phyloP scores from a whole-genome alignment of 92 coral and sea anemone species.

The Epizoanthus fatuus region DNA sequence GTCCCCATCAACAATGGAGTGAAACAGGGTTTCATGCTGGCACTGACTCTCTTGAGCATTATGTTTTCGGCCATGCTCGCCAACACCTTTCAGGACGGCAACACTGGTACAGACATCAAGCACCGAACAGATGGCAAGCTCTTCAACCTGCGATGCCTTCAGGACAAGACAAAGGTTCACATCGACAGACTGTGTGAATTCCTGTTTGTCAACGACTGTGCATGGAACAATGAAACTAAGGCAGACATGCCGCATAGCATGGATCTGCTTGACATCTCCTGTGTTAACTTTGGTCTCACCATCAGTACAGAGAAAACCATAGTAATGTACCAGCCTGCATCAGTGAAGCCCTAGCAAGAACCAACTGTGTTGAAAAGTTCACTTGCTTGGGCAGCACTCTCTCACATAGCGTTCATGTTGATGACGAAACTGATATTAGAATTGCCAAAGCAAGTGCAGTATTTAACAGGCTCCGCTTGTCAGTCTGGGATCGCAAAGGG shows the following conservation, averaged over 20 bases:
- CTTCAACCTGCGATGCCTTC: not conserved
- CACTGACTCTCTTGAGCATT: not conserved
- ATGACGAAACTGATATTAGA: not conserved
- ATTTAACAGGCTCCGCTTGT: no score
- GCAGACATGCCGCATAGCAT: not conserved
- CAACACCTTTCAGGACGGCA: not conserved
- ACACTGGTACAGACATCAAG: not conserved
- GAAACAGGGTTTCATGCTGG: constrained; percentile 3
- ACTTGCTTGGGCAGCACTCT: constrained; percentile 10
- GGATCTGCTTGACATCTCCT: not conserved
- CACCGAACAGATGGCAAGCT: not conserved
- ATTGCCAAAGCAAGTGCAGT: no score
- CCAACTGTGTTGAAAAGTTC: not conserved
- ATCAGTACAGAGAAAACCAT: not conserved
- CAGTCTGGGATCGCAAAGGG: no score
- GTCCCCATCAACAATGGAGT: not conserved
- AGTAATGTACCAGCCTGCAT: not conserved
- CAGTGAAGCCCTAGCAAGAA: not conserved
- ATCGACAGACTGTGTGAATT: not conserved
- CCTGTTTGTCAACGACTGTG: no score
- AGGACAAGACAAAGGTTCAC: not conserved
- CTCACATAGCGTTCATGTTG: not conserved
- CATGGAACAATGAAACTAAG: not conserved
- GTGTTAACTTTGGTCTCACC: constrained; percentile 2
- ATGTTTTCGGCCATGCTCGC: constrained; percentile 3